Conservation (phyloP, 2,113 vertebrate species). For the Corythoichthys intestinalis region DNA sequence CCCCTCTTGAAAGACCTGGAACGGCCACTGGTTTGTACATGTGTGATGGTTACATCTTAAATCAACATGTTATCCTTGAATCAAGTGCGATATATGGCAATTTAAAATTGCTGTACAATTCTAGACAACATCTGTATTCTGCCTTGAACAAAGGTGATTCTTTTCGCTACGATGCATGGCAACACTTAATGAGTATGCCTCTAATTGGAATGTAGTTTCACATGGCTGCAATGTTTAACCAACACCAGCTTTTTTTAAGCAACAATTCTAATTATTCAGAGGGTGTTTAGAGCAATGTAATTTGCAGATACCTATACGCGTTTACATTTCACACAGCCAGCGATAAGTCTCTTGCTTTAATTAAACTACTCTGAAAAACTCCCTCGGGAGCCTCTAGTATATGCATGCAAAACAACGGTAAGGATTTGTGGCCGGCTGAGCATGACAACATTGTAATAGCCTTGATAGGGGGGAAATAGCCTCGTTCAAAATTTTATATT, state of each 20-base stretch:
- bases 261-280: not conserved
- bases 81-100: not conserved
- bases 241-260: not conserved
- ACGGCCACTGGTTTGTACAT: not conserved
- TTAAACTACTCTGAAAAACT: slow-evolving; percentile 6
- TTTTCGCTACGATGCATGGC: not conserved
- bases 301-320: slow-evolving; percentile 5
- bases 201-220: not conserved
- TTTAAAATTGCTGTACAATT: not conserved
- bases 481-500: not conserved
- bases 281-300: not conserved
- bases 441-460: not conserved
- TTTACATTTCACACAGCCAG: not conserved
- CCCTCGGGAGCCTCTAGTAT: not conserved
- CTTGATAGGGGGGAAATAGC: not conserved
- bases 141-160: not conserved
- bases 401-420: not conserved
- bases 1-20: no score
- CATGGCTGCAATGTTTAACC: slow-evolving; percentile 1
- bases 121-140: not conserved
- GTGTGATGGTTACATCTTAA: not conserved
- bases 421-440: not conserved
- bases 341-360: slow-evolving; percentile 5
- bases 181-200: not conserved
- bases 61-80: not conserved